phyloP scores from a whole-genome alignment of 2,797 vertebrate genomes.

The Mus minutoides region DNA sequence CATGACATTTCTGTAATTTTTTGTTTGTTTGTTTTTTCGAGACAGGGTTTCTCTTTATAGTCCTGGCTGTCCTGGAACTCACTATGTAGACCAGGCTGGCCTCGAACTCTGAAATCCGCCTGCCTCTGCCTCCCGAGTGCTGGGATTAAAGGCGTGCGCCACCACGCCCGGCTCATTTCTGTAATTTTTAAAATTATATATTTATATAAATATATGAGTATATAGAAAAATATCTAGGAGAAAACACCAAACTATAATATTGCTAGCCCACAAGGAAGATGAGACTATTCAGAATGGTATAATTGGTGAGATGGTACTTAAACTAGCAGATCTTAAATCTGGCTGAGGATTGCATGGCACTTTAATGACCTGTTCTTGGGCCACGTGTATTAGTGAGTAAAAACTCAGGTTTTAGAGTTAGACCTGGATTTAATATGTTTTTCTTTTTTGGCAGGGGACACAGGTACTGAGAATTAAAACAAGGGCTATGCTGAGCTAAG shows the following conservation, averaged over 20 bases:
- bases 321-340: neutral
- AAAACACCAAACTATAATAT: neutral
- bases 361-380: constrained; percentile 31
- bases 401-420: constrained; percentile 38
- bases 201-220: neutral
- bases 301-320: neutral
- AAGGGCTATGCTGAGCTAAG: neutral
- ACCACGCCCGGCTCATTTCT: no score
- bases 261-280: neutral
- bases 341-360: neutral
- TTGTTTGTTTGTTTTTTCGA: no score
- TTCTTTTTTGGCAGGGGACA: neutral
- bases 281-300: neutral
- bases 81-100: no score
- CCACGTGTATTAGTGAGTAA: constrained; percentile 20
- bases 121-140: no score
- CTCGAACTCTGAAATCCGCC: no score
- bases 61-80: no score
- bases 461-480: neutral
- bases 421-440: constrained; percentile 40
- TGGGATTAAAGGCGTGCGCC: no score
- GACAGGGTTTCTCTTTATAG: no score
- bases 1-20: constrained; percentile 30
- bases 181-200: neutral
- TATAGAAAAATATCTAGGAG: neutral